Base-by-base conservation (phyloP, 2,888 invertebrate genomes). In the Meteorus colon region DNA sequence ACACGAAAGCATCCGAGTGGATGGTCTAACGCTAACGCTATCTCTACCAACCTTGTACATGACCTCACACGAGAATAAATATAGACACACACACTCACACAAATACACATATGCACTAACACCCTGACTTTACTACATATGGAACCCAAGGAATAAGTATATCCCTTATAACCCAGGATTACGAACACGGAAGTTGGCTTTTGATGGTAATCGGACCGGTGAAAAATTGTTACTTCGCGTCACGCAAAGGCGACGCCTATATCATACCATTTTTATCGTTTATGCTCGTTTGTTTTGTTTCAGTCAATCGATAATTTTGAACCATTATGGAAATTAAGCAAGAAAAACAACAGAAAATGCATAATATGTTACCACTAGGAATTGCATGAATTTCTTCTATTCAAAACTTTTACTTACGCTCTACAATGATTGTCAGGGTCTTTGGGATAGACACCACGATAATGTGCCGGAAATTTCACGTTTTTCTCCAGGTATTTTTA, bases 181-280 rank as follows among this genome's bases (percentile, higher is more conserved):
- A 55, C 73, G 45, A 41, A 48, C 63, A 73, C 66, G 73, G 73
- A 73, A 73, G 73, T 73, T 66, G 37, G 60, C 37, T 71, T 60
- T 55, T 45, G 73, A 73, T 73, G 65, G 27, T 73, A 73, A 73
- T 73, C 73, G 41, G 65, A 65, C 41, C 51, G 55, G 55, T 73
- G 55, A 73, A 74, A 74, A 74, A 74, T 74, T 67, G 67, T 67
- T 67, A 68, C 67, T 29, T 67, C n/a, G 45, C 62, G 59, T 59
- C 74, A 74, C 74, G 74, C 74, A 74, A 74, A 68, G 24, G 68
- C 31, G 55, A 12, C 55, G 19, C 55, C 59, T 16, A 59, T 59
- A 19, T 31, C 45, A 41, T 41, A 45, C 31, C 63, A 63, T 67
- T 68, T 60, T 59, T 55, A 72, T 72, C 72, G 45, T 45, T 31